Conservation (phyloP, 2,888 invertebrate genomes). For the Drosophila subquinaria region DNA sequence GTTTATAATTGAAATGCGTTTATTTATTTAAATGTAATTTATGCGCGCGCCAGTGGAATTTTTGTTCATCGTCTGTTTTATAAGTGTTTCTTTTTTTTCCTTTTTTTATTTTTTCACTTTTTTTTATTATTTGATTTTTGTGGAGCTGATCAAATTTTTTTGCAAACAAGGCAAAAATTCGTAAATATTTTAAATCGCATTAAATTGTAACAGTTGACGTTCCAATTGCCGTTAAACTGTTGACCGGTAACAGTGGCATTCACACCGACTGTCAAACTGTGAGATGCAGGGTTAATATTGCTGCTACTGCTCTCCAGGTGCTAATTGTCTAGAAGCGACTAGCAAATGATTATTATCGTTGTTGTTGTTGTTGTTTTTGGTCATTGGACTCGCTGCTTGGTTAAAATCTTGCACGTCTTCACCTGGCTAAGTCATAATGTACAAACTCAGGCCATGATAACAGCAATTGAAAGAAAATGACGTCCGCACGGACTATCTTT, state of each 20-base stretch:
- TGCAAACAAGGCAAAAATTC: conserved; percentile 42
- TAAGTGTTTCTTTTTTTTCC: conserved; percentile 3
- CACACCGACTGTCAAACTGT: conserved; percentile 45
- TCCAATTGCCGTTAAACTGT: conserved; percentile 4
- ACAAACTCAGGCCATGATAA: conserved; percentile 41
- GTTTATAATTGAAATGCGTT: conserved; percentile 60
- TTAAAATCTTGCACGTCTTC: conserved; percentile 20
- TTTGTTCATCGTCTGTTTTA: conserved; percentile 39
- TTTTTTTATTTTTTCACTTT: conserved; percentile 2
- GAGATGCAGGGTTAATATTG: conserved; percentile 6
- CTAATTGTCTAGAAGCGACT: conserved; percentile 42
- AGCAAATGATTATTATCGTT: conserved; percentile 17
- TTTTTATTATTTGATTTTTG: conserved; percentile 5
- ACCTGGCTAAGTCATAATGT: conserved; percentile 9
- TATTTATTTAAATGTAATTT: conserved; percentile 62
- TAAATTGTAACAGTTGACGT: conserved; percentile 36
- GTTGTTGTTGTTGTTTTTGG: conserved; percentile 23
- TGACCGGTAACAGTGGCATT: too few relatives aligned
- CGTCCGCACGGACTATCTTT: conserved; percentile 41
- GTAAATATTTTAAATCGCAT: conserved; percentile 20
- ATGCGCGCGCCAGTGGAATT: conserved; percentile 52
- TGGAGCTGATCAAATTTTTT: conserved; percentile 32
- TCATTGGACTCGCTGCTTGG: conserved; percentile 18
- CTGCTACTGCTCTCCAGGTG: conserved; percentile 42
- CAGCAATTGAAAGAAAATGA: conserved; percentile 41